Base-by-base conservation (phyloP, 2,113 vertebrate species). In the Petroica traversi region DNA sequence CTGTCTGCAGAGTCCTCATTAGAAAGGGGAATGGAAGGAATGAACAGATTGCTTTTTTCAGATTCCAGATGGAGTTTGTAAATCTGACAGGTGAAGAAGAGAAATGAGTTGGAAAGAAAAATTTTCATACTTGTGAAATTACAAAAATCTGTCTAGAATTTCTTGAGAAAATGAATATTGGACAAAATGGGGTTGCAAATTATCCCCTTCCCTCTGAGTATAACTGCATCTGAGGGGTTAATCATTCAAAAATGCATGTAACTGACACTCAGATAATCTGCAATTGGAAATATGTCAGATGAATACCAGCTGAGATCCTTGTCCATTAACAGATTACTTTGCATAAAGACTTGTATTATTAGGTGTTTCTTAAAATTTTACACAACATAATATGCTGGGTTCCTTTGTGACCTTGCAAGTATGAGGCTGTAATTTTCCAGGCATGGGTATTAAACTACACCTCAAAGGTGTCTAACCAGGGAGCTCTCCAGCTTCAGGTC, bases 31-130 rank as follows among this genome's bases (percentile, higher is more conserved):
- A 58, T 16, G 23, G 40, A 95, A 38, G 40, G 64, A 92, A 72
- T 1, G 52, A 92, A 93, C 91, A 96, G 83, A 76, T 96, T 95
- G 88, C 71, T 95, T 94, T 96, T 91, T 92, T 73, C 93, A 90
- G 64, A 88, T 93, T 95, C 92, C 94, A 97, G 85, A 93, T 95
- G 88, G 93, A 94, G 80, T 79, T 85, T 79, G 76, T 92, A 94
- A 85, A 73, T 82, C 62, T 95, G 93, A 95, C 88, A 88, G 88
- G 89, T 94, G 88, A 81, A 62, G n/a, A 87, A 90, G 43, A 95
- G 31, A 92, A 94, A 93, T 82, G 38, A 94, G 52, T 75, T 58
- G 66, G 73, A 89, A 95, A 95, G 80, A 85, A 95, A 91, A 89
- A 92, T 29, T 8, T 74, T 88, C n/a, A 26, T 81, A 49, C 55